Base-by-base conservation (phyloP, 2,113 vertebrate species). In the Oncorhynchus tshawytscha region DNA sequence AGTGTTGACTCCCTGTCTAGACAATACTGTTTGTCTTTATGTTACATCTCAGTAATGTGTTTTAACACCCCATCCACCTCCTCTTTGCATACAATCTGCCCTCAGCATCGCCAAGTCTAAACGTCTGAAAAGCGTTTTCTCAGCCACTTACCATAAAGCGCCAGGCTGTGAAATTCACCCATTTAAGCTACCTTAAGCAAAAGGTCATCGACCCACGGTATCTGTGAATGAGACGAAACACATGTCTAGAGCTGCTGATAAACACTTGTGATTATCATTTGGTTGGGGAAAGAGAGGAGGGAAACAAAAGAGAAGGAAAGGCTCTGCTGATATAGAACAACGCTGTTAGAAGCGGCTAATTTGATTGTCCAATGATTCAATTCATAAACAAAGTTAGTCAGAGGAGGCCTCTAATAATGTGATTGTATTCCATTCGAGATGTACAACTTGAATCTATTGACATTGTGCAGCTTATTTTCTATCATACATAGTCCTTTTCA, bases 251-350 rank as follows among this genome's bases (percentile, higher is more conserved):
- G 67, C 71, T 54, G 34, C 54, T 64, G 62, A 80, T 79, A 75
- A 80, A 80, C 67, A 80, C 67, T 48, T 74, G 18, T 70, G 81
- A 81, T 82, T 75, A 69, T 62, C 49, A 72, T 82, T 25, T 25
- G 66, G 27, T 66, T 66, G 72, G 65, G 65, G 39, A 72, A 79
- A 81, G 22, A 22, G 13, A 73, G 24, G 49, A 65, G 29, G 51
- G 69, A 71, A 16, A 25, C 69, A 27, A 69, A 64, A 54, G 57
- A 65, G 24, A 66, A 25, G 70, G 69, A 82, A 49, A 82, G 49
- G 29, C n/a, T 54, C 45, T 51, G 69, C 45, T 15, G 9, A 18
- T 16, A 54, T 16, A 1, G 5, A 4, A 4, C 12, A 18, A 18
- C 16, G 16, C 51, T 54, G 51, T 54, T 54, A 5, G 51, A 16